Evolutionary conservation across 2,888 invertebrate genomes (phyloP), one percentile per base, ranked within the genome.

Genomic region (Dasypolia templi): DNA sequence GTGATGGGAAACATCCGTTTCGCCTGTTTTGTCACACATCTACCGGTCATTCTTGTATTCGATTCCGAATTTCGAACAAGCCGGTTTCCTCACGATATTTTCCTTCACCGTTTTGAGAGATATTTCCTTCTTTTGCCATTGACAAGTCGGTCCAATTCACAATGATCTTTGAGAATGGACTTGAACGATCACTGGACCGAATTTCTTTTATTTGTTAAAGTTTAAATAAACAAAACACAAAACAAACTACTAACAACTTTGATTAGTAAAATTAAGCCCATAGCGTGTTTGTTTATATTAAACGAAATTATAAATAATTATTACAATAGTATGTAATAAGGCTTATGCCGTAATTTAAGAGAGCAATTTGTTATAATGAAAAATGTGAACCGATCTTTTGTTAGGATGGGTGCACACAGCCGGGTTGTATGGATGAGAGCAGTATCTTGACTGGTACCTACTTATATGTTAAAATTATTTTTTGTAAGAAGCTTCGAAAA

Each of bases 311-410:
- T 82, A 79, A 78, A 82, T 87, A 75, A 84, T 82, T 84, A 76
- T 77, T 72, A 83, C 80, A 81, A 83, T 87, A 71, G 71, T 64
- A 56, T 73, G 58, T 86, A 87, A 87, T 85, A 79, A 68, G 77
- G 67, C 62, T 71, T 69, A 81, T 65, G 55, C n/a, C 51, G 42
- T 77, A 83, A 86, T 83, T 56, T 84, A 80, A 86, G 81, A 11
- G 69, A 79, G 79, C 77, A 73, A 86, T 87, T 86, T 82, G 71
- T 84, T 83, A 59, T 56, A 64, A 75, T 55, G 44, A 71, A 71
- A 77, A 71, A 77, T 71, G 72, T 74, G n/a, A 35, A 29, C 29
- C 64, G 29, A 58, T 65, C 35, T 62, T 32, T 77, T 70, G 26
- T 86, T 68, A 86, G 69, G 79, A 67, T 58, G 29, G 26, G 76